Evolutionary conservation across 2,888 invertebrate genomes (phyloP).

Genomic region (Carabus problematicus): DNA sequence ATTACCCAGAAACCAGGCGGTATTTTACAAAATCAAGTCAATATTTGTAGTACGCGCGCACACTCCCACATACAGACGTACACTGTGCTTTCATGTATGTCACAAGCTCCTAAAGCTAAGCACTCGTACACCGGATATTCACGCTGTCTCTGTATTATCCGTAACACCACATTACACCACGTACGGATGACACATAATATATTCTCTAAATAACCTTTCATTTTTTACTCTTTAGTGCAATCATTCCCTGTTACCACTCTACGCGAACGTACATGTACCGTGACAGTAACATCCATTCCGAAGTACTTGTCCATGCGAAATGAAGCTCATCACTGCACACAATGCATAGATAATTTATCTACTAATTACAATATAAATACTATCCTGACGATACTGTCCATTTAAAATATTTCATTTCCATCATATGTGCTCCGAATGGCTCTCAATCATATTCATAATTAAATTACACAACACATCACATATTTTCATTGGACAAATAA

Average conservation of each 20-base stretch:
- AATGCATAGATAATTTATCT: too few relatives aligned
- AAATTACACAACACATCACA: too few relatives aligned
- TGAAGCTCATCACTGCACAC: too few relatives aligned
- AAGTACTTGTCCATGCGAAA: too few relatives aligned
- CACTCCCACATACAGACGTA: not conserved
- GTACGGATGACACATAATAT: slow-evolving; percentile 16
- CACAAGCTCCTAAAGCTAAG: not conserved
- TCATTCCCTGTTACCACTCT: not conserved
- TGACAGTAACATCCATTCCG: slow-evolving; percentile 2
- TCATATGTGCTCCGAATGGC: too few relatives aligned
- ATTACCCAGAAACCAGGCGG: slow-evolving; percentile 5
- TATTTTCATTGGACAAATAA: too few relatives aligned
- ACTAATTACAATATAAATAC: too few relatives aligned
- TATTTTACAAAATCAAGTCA: slow-evolving; percentile 15
- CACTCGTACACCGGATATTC: slow-evolving; percentile 9
- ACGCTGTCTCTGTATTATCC: not conserved
- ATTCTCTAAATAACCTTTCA: slow-evolving; percentile 9
- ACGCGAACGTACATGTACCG: not conserved
- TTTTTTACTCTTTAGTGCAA: slow-evolving; percentile 6
- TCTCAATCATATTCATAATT: too few relatives aligned
- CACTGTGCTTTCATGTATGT: too few relatives aligned
- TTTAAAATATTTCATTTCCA: too few relatives aligned
- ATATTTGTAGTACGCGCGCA: slow-evolving; percentile 12
- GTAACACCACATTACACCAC: slow-evolving; percentile 4
- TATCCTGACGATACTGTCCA: too few relatives aligned